Conservation (phyloP, 2,113 vertebrate species). For the Engraulis encrasicolus region DNA sequence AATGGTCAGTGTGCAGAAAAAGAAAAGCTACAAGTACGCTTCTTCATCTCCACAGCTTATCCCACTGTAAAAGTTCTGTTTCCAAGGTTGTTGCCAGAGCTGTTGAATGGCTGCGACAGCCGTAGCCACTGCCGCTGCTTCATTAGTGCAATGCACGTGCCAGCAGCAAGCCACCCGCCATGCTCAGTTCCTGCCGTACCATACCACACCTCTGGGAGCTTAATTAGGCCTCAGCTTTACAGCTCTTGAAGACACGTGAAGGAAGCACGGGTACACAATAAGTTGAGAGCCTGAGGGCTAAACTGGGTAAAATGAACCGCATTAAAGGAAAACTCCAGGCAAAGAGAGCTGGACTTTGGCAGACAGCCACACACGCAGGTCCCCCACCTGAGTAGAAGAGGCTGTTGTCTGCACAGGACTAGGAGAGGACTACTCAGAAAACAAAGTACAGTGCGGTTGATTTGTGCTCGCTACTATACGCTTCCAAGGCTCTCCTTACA, state of each 20-base stretch:
- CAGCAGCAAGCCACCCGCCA: background rate
- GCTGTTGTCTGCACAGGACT: background rate
- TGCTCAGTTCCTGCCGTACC: background rate
- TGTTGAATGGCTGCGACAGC: background rate
- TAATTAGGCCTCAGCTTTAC: background rate
- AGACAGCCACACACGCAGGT: background rate
- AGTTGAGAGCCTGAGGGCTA: background rate
- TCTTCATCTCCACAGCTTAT: too few species aligned
- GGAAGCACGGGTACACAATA: background rate
- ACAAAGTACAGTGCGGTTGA: too few species aligned
- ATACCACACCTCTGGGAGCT: background rate
- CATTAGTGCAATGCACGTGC: background rate
- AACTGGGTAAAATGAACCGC: background rate
- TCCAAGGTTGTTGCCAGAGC: too few species aligned
- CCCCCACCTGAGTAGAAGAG: background rate
- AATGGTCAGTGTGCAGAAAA: too few species aligned
- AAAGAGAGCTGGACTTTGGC: background rate
- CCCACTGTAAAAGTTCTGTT: too few species aligned
- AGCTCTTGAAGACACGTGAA: background rate
- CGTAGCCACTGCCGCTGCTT: background rate
- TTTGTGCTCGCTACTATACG: too few species aligned
- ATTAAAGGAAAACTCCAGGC: background rate
- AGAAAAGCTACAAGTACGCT: too few species aligned
- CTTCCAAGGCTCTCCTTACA: slow-evolving; percentile 5
- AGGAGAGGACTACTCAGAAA: too few species aligned